Evolutionary conservation across 2,797 vertebrate species (phyloP), one percentile per base, ranked within the genome.

Genomic region (Pampus argenteus): DNA sequence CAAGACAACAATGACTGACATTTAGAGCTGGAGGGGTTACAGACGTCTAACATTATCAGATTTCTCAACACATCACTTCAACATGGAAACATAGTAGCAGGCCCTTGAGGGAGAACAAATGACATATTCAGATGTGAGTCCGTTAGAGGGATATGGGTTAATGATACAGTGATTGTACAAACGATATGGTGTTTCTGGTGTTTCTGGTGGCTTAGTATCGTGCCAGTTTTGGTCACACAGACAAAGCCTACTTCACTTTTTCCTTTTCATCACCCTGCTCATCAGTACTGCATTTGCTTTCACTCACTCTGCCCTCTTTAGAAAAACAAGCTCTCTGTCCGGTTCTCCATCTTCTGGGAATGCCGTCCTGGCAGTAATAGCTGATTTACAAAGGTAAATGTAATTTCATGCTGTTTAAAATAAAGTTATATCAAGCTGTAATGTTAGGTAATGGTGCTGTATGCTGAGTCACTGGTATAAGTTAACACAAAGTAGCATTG

Each of bases 321-420:
- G 36, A 60, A 59, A 70, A 69, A 60, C 66, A 47, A 75, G 72
- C 74, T 67, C 63, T 60, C 72, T 71, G 11, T 23, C 25, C 18
- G 1, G 45, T 72, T 56, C 50, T 84, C 69, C 65, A 69, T 88
- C 85, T 79, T 75, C 69, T 60, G 58, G 71, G 76, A 85, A 86
- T 74, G 59, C 73, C 50, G 25, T 26, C 57, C 68, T 65, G 83
- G 87, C 85, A 84, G 65, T 85, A 85, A 89, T 86, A 71, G 86
- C 29, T 85, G 72, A 72, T 85, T 89, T 79, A 84, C 61, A 76
- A 56, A 80, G 63, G 74, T 82, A 76, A 86, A 92, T 92, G 79
- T 63, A 75, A 86, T 87, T 81, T 71, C 29, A 59, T 79, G 49
- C 67, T n/a, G 63, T 78, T 89, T 82, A 34, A 90, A 91, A 90